Evolutionary conservation across 1,140 invertebrate species (phyloP).

Genomic region (Gonatopus flavifemur): DNA sequence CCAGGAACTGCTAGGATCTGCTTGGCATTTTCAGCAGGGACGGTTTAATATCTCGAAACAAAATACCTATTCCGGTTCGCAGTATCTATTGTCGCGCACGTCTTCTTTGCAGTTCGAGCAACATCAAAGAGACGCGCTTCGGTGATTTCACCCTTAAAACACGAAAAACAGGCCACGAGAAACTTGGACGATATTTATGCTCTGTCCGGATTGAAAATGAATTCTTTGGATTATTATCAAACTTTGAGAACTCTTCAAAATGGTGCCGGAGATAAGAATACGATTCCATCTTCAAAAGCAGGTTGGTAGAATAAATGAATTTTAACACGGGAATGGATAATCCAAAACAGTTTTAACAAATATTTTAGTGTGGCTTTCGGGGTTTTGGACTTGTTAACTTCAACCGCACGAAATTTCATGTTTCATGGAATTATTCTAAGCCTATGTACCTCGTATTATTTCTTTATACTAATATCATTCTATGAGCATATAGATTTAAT

Average conservation of each 20-base stretch:
- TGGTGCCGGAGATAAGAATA: slow-evolving; percentile 35
- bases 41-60: slow-evolving; percentile 2
- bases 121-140: slow-evolving; percentile 35
- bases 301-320: not conserved
- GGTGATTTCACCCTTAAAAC: slow-evolving; percentile 38
- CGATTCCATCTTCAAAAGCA: slow-evolving; percentile 2
- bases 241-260: slow-evolving; percentile 26
- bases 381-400: slow-evolving; percentile 36
- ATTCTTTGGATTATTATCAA: slow-evolving; percentile 23
- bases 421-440: too few species aligned
- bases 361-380: slow-evolving; percentile 34
- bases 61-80: not conserved
- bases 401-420: too few species aligned
- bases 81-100: not conserved
- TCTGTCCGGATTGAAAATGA: slow-evolving; percentile 18
- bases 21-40: not conserved
- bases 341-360: not conserved
- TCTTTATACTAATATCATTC: too few species aligned
- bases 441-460: too few species aligned
- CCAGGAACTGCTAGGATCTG: too few species aligned
- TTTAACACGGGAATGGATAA: too few species aligned
- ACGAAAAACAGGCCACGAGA: slow-evolving; percentile 24
- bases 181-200: slow-evolving; percentile 22
- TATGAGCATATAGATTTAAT: too few species aligned
- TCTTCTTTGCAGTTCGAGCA: slow-evolving; percentile 23